Conservation (phyloP, 2,888 invertebrate species). For the Pegoplata infirma region DNA sequence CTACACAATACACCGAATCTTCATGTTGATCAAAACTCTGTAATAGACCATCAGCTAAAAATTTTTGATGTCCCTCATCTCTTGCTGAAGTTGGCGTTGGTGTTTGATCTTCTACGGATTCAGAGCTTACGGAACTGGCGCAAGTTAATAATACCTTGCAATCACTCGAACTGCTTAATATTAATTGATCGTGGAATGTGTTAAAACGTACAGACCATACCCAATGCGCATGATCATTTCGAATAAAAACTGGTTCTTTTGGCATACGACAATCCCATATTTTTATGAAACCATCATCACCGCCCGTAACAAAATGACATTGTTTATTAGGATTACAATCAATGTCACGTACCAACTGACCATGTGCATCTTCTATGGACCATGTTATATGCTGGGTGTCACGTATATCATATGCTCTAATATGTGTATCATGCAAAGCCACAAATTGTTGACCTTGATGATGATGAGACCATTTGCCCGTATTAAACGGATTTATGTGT, state of each 20-base stretch:
- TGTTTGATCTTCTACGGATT: conserved; percentile 78
- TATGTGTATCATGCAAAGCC: conserved; percentile 89
- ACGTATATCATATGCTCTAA: conserved; percentile 93
- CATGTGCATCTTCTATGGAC: conserved; percentile 92
- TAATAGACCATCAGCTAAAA: conserved; percentile 89
- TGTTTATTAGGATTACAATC: conserved; percentile 99
- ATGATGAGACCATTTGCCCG: conserved; percentile 97
- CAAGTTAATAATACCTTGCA: conserved; percentile 93
- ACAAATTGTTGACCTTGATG: conserved; percentile 86
- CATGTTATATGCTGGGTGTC: conserved; percentile 87
- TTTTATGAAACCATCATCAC: conserved; percentile 96
- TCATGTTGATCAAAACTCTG: conserved; percentile 97
- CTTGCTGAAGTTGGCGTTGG: not conserved
- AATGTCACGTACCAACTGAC: conserved; percentile 91
- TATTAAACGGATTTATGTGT: conserved; percentile 88
- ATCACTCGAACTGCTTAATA: conserved; percentile 96
- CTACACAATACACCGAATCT: conserved; percentile 97
- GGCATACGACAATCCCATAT: conserved; percentile 97
- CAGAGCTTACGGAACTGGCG: conserved; percentile 92
- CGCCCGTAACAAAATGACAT: conserved; percentile 94
- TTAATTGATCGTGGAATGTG: conserved; percentile 96
- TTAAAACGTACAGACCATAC: conserved; percentile 97
- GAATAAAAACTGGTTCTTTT: conserved; percentile 86
- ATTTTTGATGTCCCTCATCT: conserved; percentile 66
- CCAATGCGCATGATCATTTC: conserved; percentile 94